phyloP scores from a whole-genome alignment of 2,113 vertebrate species.

The Prochilodus magdalenae region DNA sequence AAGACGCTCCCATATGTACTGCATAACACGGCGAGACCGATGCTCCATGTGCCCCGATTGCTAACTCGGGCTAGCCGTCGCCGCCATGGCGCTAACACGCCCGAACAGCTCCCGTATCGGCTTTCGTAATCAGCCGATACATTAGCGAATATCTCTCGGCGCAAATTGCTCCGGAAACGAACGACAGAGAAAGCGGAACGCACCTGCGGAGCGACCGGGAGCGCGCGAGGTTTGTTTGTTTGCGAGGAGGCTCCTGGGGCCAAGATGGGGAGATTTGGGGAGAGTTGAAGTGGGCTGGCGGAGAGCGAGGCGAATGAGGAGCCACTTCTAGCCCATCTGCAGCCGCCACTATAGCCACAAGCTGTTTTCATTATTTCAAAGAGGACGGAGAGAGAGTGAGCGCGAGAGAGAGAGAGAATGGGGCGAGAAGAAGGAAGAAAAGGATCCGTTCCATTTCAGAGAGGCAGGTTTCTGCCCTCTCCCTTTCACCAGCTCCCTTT shows the following conservation, averaged over 20 bases:
- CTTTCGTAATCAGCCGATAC: constrained; percentile 14
- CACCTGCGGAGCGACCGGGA: not conserved
- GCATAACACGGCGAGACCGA: not conserved
- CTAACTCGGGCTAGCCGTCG: not conserved
- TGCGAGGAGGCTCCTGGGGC: constrained; percentile 70
- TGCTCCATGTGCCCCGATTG: constrained; percentile 15
- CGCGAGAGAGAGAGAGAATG: too few species aligned
- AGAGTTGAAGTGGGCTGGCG: constrained; percentile 71
- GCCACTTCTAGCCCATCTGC: constrained; percentile 69
- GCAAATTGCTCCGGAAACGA: not conserved
- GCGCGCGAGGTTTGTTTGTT: constrained; percentile 59
- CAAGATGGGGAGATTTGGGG: constrained; percentile 69
- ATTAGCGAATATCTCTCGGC: not conserved
- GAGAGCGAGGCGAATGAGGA: constrained; percentile 65
- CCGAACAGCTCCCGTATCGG: constrained; percentile 12
- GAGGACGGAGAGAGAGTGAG: constrained; percentile 63
- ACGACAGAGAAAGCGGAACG: not conserved
- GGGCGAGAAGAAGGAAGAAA: not conserved
- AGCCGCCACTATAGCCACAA: constrained; percentile 72
- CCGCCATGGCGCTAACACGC: not conserved
- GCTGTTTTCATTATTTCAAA: constrained; percentile 74
- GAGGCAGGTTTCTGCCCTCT: constrained; percentile 59
- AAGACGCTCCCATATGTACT: not conserved
- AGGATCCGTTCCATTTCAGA: constrained; percentile 67
- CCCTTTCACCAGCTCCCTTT: constrained; percentile 13